Evolutionary conservation across 2,888 invertebrate species (phyloP).

Genomic region (Thumatha senex): DNA sequence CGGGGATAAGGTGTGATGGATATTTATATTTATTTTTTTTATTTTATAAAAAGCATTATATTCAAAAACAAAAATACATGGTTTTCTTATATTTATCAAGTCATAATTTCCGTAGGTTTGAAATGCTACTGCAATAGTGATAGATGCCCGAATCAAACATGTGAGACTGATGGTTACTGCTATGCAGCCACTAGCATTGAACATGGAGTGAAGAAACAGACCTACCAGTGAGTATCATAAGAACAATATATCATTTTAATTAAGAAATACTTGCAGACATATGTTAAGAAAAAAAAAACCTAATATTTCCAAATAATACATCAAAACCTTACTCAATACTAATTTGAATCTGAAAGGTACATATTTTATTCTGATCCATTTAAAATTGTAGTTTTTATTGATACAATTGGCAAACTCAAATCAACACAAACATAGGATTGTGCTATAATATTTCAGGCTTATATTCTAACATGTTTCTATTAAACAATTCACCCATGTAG

Average conservation of each 20-base stretch:
- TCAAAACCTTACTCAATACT: constrained; percentile 12
- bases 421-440: constrained; percentile 60
- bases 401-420: constrained; percentile 64
- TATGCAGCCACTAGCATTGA: constrained; percentile 90
- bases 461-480: constrained; percentile 62
- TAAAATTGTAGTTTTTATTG: constrained; percentile 18
- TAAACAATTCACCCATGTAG: constrained; percentile 69
- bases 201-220: constrained; percentile 85
- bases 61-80: too few species aligned
- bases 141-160: constrained; percentile 90
- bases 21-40: too few species aligned
- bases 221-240: constrained; percentile 88
- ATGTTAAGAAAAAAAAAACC: background rate
- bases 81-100: background rate
- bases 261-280: background rate
- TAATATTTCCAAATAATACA: background rate
- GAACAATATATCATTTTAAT: constrained; percentile 6
- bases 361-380: constrained; percentile 33
- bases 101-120: constrained; percentile 78
- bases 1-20: too few species aligned
- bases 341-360: constrained; percentile 35
- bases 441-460: constrained; percentile 35
- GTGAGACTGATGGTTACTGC: constrained; percentile 95
- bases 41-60: too few species aligned
- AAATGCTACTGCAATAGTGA: constrained; percentile 95